Base-by-base conservation (phyloP, 2,113 vertebrate genomes). In the Brienomyrus longianalis region DNA sequence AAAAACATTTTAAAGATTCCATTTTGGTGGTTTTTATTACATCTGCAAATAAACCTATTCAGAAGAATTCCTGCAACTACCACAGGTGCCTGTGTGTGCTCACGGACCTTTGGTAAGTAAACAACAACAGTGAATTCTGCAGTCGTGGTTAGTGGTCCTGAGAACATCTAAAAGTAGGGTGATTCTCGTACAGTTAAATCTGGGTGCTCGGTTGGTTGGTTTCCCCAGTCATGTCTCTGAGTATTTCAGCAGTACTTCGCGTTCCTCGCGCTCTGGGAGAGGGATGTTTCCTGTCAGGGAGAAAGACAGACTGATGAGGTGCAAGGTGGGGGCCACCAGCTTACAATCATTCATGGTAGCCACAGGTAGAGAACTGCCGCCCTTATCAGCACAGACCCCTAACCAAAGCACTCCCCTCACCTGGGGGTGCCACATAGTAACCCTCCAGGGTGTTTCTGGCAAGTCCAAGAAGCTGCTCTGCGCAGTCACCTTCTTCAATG, bases 391-490 rank as follows among this genome's bases (percentile, higher is more conserved):
- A 70, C n/a, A 70, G n/a, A 70, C 27, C 62, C 10, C 62, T 70
- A 31, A 21, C 17, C 45, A 23, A 23, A n/a, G 45, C 7, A 23
- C 23, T 23, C 39, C 23, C 50, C 87, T 9, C 95, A 99, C 98
- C 98, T 96, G 97, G 97, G 89, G 98, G 98, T 88, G 98, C 97
- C 89, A 98, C 96, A 92, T 98, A 99, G 93, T 99, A 99, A 80
- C 98, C 98, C 90, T 99, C 98, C 70, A 97, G 92, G 47, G 96
- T 96, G 11, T 90, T 92, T 89, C 83, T 96, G 87, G 98, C 95
- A 3, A 98, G 97, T 83, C 94, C 91, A 66, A 99, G 95, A 86
- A 99, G 93, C 87, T 96, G 93, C 45, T 97, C 96, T 0, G 95
- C 94, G 92, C 96, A 97, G 92, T 95, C 94, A 6, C 97, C 97